A percentile compares a stretch with the other conserved stretches of the same genome.
These are phyloP conservation scores for Cryptosula pallasiana DNA, from an alignment of 2,888 invertebrate genomes.

Conservation along the genomic window DNA sequence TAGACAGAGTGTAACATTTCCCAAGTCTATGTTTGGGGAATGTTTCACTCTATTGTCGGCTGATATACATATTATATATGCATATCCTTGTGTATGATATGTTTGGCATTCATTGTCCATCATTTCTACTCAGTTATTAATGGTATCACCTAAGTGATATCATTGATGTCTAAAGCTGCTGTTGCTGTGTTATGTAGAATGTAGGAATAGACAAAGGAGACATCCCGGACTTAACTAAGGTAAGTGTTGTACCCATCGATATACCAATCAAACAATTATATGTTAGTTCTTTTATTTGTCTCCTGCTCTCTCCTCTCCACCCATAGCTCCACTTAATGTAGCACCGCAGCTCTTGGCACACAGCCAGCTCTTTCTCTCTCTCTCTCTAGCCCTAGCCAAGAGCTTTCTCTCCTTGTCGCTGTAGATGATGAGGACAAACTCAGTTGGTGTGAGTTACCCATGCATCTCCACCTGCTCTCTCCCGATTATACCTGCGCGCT, in stretches of 20 bases:
- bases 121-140: no score
- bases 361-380: neutral
- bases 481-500: neutral
- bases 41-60: neutral
- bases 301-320: no score
- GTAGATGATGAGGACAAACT: constrained; percentile 28
- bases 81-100: no score
- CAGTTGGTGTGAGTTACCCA: constrained; percentile 28
- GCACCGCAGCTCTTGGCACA: no score
- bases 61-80: no score
- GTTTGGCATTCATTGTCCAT: no score
- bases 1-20: neutral
- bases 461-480: neutral
- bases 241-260: constrained; percentile 39
- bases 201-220: constrained; percentile 98
- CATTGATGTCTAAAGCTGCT: no score
- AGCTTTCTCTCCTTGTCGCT: neutral
- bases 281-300: no score
- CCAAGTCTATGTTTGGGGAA: neutral
- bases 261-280: constrained; percentile 21
- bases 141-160: no score
- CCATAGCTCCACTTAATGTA: no score
- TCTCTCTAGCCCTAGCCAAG: neutral
- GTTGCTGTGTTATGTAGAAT: constrained; percentile 62
- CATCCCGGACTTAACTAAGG: constrained; percentile 93